Base-by-base conservation (phyloP, 2,888 invertebrate genomes). In the Carterocephalus palaemon region DNA sequence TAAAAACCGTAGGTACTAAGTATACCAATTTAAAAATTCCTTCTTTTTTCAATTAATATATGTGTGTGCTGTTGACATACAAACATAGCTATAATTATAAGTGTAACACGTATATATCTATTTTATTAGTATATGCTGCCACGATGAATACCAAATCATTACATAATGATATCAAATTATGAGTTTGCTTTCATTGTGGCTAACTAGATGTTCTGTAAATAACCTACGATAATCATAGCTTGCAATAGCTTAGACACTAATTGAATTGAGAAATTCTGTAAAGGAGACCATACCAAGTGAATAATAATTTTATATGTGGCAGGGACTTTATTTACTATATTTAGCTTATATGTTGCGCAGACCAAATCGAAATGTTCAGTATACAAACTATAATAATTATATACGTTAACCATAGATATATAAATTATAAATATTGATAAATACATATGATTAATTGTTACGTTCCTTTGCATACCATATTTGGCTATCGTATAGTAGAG, bases 301-400 rank as follows among this genome's bases (percentile, higher is more conserved):
- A 16, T 22, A 38, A 28, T 38, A 31, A 9, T 17, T 39, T 38
- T 20, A n/a, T 32, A 32, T 26, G 8, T 16, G 33, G 32, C 19
- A 31, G 32, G 37, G 20, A 32, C 43, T 39, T 22, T 51, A 51
- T 48, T 47, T 51, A 51, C 45, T 43, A 49, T 43, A 49, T 34
- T 51, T 48, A 47, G 32, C 36, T 52, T 56, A 62, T 77, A 66
- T 61, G 63, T 76, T 77, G 74, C 71, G 67, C 64, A 54, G 70
- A 71, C 72, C 70, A 73, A 73, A 50, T 51, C 49, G 62, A 53
- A 52, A 59, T 58, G 59, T 60, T 59, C 60, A 59, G 54, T 58
- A 57, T 58, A 55, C 46, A 52, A 49, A 47, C n/a, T n/a, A n/a
- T 60, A 22, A 19, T 55, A 60, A 57, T 63, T 59, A 54, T 57